phyloP scores from a whole-genome alignment of 2,113 vertebrate species.

The Phaetusa simplex region DNA sequence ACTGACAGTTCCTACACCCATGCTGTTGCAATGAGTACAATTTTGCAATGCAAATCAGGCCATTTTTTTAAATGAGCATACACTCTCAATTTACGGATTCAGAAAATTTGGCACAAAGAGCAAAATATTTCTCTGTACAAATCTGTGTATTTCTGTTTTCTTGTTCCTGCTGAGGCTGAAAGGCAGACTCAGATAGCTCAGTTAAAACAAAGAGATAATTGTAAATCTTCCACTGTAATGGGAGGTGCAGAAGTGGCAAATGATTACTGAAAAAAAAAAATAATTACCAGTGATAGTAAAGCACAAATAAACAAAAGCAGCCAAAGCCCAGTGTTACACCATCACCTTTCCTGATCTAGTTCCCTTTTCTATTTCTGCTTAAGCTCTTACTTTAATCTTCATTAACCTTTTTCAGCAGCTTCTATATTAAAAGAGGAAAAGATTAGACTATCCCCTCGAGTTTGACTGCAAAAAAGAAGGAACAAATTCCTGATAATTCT shows the following conservation, averaged over 20 bases:
- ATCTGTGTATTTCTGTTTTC: not conserved
- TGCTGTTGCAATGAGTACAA: not conserved
- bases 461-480: not conserved
- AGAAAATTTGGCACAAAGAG: not conserved
- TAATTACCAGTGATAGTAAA: not conserved
- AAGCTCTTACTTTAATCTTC: not conserved
- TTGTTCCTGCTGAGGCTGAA: not conserved
- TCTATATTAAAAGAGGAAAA: not conserved
- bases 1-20: not conserved
- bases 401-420: not conserved
- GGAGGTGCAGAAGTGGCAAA: not conserved
- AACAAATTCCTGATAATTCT: not conserved
- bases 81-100: not conserved
- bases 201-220: not conserved
- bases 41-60: not conserved
- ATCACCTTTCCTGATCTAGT: not conserved
- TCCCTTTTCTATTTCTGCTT: not conserved
- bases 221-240: not conserved
- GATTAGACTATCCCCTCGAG: not conserved
- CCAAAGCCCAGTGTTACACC: not conserved
- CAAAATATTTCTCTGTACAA: not conserved
- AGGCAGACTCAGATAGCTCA: not conserved
- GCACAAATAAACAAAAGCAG: not conserved
- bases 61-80: not conserved
- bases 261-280: not conserved